Conservation (phyloP, 2,797 vertebrate species). For the Gobio occitaniae region DNA sequence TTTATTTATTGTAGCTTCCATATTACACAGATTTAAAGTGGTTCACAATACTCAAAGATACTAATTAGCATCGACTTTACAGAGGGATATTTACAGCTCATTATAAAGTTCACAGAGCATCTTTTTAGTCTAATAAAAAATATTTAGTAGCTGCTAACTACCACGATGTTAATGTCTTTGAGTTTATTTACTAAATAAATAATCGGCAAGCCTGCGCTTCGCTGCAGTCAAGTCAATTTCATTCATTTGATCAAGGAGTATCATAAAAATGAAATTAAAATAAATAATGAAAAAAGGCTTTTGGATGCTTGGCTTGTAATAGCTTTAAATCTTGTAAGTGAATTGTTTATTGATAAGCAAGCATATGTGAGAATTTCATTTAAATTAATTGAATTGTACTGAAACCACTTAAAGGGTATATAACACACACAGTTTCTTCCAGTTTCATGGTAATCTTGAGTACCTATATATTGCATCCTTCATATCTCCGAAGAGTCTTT, state of each 20-base stretch:
- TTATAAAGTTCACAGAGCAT: neutral
- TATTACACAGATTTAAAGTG: neutral
- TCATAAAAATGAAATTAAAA: conserved; percentile 21
- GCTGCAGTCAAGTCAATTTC: neutral
- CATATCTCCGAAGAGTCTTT: too few relatives aligned
- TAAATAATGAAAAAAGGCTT: neutral
- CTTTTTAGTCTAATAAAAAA: neutral
- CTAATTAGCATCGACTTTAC: neutral
- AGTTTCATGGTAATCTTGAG: too few relatives aligned
- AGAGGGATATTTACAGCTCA: conserved; percentile 9
- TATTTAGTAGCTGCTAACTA: conserved; percentile 4
- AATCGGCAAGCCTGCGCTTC: neutral
- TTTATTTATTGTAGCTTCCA: neutral
- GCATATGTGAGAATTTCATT: neutral
- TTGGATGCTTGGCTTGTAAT: conserved; percentile 6
- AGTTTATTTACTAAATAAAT: conserved; percentile 26
- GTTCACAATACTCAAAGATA: neutral
- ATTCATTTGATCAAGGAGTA: neutral
- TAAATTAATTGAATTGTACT: neutral
- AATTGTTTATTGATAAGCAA: conserved; percentile 30
- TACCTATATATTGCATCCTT: too few relatives aligned
- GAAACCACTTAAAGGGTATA: neutral
- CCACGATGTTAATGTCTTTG: neutral
- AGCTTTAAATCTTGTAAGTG: conserved; percentile 19
- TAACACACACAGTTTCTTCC: too few relatives aligned